Base-by-base conservation (phyloP, 2,113 vertebrate species). In the Caranx ignobilis region DNA sequence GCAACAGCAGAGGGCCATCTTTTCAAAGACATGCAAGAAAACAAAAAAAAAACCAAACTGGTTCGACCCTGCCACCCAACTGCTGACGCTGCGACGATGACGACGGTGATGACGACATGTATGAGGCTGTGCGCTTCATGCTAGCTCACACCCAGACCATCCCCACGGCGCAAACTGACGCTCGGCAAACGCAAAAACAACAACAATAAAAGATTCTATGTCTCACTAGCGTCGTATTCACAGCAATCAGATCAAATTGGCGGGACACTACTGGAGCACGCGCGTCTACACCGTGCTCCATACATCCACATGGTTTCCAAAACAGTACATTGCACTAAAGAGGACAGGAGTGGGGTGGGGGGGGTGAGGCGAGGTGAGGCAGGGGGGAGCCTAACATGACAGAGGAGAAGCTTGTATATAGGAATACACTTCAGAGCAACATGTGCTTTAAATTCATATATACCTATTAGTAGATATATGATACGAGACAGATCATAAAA, bases 251-350 rank as follows among this genome's bases (percentile, higher is more conserved):
- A 87, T 78, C 70, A 56, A 52, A 65, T 79, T 32, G 50, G 64
- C 62, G 15, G 41, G 67, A 79, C 68, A 43, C 83, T 77, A 70
- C 60, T 5, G 26, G 48, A 77, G 74, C 84, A 16, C 76, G 6
- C 60, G 10, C 1, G 32, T 79, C 71, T 50, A 75, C 54, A 26
- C 52, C 1, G 71, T 16, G 84, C 87, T 80, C 71, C 0, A 21
- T 81, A 85, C 77, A 77, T 83, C 87, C 88, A 86, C 62, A 12
- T 81, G 82, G 80, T 82, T 88, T 86, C 75, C 60, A 68, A 78
- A 89, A 93, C 87, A 89, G 87, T 87, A 92, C 85, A 85, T 87
- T 88, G 90, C 91, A 92, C 90, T 87, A 82, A 76, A 86, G 71
- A 61, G 75, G 75, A 31, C n/a, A 12, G 52, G 52, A n/a, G n/a